phyloP scores from a whole-genome alignment of 2,888 invertebrate genomes.

The Ophonus ardosiacus region DNA sequence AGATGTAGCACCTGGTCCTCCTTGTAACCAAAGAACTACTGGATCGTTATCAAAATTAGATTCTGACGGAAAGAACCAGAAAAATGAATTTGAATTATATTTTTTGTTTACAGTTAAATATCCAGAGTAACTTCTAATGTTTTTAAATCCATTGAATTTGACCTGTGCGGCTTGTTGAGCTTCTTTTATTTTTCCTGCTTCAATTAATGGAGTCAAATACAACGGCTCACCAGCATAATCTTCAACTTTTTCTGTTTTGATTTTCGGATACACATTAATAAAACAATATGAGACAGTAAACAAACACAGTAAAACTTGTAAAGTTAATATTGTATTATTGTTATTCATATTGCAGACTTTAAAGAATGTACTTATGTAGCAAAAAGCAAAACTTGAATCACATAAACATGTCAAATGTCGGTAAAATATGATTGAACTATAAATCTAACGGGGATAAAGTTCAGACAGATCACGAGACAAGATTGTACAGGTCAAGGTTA shows the following conservation, averaged over 20 bases:
- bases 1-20: constrained; percentile 90
- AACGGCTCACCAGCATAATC: constrained; percentile 80
- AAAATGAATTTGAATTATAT: constrained; percentile 90
- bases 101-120: constrained; percentile 90
- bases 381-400: not conserved
- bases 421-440: not conserved
- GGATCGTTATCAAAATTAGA: constrained; percentile 80
- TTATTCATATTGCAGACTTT: constrained; percentile 20
- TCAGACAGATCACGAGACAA: no score
- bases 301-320: constrained; percentile 22
- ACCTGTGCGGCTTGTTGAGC: constrained; percentile 79
- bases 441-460: no score
- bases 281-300: constrained; percentile 39
- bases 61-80: constrained; percentile 94
- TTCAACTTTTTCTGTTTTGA: constrained; percentile 65
- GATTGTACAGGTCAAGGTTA: constrained; percentile 25
- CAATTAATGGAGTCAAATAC: constrained; percentile 86
- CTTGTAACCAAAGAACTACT: constrained; percentile 90
- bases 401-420: not conserved
- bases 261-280: constrained; percentile 63
- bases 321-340: not conserved
- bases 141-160: constrained; percentile 79
- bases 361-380: not conserved
- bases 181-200: constrained; percentile 83
- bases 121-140: constrained; percentile 85